These are phyloP conservation scores for Diorhabda sublineata DNA, from an alignment of 1,140 invertebrate genomes.

Conservation along the genomic window DNA sequence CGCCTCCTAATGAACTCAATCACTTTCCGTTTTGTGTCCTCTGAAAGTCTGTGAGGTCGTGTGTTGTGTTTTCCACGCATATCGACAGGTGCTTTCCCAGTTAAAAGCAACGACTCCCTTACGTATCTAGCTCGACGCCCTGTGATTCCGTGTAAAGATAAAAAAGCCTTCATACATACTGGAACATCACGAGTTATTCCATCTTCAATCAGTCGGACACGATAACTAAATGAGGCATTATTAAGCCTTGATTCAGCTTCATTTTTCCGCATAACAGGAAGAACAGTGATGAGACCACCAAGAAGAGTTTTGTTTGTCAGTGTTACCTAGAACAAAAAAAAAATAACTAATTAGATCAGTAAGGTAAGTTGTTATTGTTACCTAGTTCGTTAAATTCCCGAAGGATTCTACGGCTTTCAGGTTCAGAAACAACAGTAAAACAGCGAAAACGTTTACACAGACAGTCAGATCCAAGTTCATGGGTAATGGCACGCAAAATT, in stretches of 20 bases:
- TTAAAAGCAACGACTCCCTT: slow-evolving; percentile 1
- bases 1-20: slow-evolving; percentile 10
- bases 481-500: slow-evolving; percentile 16
- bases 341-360: background rate
- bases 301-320: background rate
- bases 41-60: slow-evolving; percentile 11
- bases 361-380: background rate
- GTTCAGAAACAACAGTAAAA: slow-evolving; percentile 11
- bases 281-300: background rate
- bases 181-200: slow-evolving; percentile 21
- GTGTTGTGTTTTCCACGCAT: slow-evolving; percentile 7
- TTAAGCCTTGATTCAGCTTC: slow-evolving; percentile 6
- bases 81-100: slow-evolving; percentile 11
- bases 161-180: no score
- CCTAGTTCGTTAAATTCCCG: slow-evolving; percentile 6
- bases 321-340: no score
- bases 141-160: no score
- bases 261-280: slow-evolving; percentile 5
- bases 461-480: slow-evolving; percentile 19
- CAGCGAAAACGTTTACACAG: slow-evolving; percentile 16
- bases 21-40: slow-evolving; percentile 1
- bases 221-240: slow-evolving; percentile 18
- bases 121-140: no score
- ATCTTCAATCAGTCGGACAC: slow-evolving; percentile 14
- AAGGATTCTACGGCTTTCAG: slow-evolving; percentile 8